A percentile compares a stretch with the other conserved stretches of the same genome.
Evolutionary conservation across 2,113 vertebrate species (phyloP).

Genomic region (Hystrix cristata): DNA sequence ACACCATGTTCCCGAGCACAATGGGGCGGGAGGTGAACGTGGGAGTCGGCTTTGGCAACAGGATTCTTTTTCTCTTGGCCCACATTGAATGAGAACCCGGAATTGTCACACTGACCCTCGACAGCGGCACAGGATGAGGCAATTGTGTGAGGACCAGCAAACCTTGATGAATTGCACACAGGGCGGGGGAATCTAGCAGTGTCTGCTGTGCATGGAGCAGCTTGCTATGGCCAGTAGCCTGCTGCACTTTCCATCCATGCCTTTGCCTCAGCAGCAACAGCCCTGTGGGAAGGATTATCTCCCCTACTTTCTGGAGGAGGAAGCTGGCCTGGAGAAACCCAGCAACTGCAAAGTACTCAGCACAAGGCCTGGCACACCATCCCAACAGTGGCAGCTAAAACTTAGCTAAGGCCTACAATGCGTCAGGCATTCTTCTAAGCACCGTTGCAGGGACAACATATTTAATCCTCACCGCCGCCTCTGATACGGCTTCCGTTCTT

Average conservation of each 20-base stretch:
- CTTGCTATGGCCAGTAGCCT: neutral
- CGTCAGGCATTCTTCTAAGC: neutral
- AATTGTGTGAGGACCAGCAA: neutral
- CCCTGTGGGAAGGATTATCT: neutral
- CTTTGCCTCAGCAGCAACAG: neutral
- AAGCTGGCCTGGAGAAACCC: neutral
- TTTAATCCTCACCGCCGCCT: neutral
- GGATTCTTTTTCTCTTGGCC: slow-evolving; percentile 15
- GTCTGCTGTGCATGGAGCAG: neutral
- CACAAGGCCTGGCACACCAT: neutral
- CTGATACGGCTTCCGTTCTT: neutral
- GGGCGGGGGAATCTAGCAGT: neutral
- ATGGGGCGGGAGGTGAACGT: neutral
- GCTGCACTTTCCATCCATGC: neutral
- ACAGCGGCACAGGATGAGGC: slow-evolving; percentile 30
- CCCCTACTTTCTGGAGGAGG: neutral
- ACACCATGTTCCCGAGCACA: slow-evolving; percentile 8
- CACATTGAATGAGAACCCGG: slow-evolving; percentile 43
- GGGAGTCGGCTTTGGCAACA: neutral
- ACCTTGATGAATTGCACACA: slow-evolving; percentile 33
- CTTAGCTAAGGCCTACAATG: neutral
- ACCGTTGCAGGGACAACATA: neutral
- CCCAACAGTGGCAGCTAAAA: neutral
- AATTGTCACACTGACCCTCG: slow-evolving; percentile 63
- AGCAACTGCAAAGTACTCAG: neutral